Evolutionary conservation across 2,888 invertebrate species (phyloP).

Genomic region (Oxycera nigricornis): DNA sequence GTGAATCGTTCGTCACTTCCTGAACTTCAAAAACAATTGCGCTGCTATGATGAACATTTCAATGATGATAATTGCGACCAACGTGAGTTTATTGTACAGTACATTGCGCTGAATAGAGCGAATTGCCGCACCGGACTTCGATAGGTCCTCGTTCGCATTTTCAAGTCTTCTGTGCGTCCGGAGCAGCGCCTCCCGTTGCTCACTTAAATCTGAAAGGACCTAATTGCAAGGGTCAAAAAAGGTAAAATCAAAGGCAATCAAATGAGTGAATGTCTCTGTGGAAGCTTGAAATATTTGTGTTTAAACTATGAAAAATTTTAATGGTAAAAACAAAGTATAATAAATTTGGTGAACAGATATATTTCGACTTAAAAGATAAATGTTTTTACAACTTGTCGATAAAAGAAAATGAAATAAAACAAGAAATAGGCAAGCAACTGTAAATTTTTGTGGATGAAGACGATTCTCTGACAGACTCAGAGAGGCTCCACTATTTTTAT

Average conservation of each 20-base stretch:
- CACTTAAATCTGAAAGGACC: constrained; percentile 77
- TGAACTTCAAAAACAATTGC: constrained; percentile 25
- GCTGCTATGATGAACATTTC: constrained; percentile 70
- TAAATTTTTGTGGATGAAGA: too few species aligned
- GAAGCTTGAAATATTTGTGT: too few species aligned
- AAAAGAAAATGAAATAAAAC: too few species aligned
- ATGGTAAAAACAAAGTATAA: too few species aligned
- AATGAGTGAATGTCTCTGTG: neutral
- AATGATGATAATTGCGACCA: constrained; percentile 75
- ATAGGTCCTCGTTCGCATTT: constrained; percentile 75
- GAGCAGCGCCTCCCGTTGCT: constrained; percentile 76
- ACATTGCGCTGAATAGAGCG: constrained; percentile 73
- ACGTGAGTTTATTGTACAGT: constrained; percentile 76
- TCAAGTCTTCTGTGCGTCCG: constrained; percentile 71
- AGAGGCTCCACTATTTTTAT: too few species aligned
- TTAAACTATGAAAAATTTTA: too few species aligned
- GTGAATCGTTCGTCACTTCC: neutral
- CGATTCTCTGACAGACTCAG: too few species aligned
- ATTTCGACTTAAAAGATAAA: too few species aligned
- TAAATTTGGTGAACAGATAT: too few species aligned
- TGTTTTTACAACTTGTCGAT: too few species aligned
- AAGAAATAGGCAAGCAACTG: too few species aligned
- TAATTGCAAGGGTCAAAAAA: constrained; percentile 44
- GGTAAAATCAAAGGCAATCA: neutral
- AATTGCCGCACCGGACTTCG: constrained; percentile 70